Percentiles rank a stretch among this genome's conserved stretches.
Conservation (phyloP, 2,113 vertebrate species). For the Penelope pileata region DNA sequence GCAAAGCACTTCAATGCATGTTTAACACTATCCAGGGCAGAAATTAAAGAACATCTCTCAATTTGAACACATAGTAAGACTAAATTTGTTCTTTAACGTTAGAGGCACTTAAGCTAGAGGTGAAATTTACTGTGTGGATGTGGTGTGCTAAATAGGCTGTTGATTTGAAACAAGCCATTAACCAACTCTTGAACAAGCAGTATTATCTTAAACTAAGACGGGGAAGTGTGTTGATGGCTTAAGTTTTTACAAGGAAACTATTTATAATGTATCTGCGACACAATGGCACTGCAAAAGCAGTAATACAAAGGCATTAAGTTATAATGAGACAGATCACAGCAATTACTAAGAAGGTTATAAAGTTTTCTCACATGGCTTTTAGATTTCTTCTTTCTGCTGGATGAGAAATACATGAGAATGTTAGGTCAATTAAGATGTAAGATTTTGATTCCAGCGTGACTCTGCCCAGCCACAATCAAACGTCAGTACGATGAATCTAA, state of each 20-base stretch:
- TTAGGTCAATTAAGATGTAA: neutral
- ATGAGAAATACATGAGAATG: neutral
- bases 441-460: neutral
- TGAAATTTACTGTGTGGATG: neutral
- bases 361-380: neutral
- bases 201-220: neutral
- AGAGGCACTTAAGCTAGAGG: neutral
- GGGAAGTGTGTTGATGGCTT: neutral
- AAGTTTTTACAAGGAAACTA: neutral
- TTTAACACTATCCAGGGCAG: neutral
- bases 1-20: neutral
- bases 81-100: neutral
- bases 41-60: neutral
- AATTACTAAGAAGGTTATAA: neutral
- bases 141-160: neutral
- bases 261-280: neutral
- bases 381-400: neutral
- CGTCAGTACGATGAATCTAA: neutral
- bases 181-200: neutral
- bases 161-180: neutral
- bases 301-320: neutral
- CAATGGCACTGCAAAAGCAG: neutral
- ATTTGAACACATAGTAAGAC: neutral
- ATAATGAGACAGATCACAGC: neutral
- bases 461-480: neutral